Evolutionary conservation across 2,888 invertebrate species (phyloP).

Genomic region (Oligia latruncula): DNA sequence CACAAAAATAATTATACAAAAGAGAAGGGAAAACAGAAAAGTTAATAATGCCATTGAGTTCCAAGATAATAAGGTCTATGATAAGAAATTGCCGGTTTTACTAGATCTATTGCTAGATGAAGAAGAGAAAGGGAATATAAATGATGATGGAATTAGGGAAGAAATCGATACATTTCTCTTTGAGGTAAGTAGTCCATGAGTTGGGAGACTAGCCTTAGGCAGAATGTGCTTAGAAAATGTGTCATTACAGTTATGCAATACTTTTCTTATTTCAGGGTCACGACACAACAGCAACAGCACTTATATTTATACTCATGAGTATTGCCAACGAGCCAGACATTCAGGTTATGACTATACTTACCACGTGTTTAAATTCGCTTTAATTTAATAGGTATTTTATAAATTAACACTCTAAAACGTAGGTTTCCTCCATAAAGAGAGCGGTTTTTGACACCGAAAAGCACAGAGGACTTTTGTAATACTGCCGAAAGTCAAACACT

Average conservation of each 20-base stretch:
- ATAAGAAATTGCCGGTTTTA: slow-evolving; percentile 80
- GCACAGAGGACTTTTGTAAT: too few relatives aligned
- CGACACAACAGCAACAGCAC: slow-evolving; percentile 78
- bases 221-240: neutral
- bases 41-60: neutral
- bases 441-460: too few relatives aligned
- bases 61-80: slow-evolving; percentile 33
- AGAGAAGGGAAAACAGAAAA: slow-evolving; percentile 6
- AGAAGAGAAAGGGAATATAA: slow-evolving; percentile 87
- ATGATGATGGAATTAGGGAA: slow-evolving; percentile 90
- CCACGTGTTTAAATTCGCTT: neutral
- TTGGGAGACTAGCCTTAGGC: neutral
- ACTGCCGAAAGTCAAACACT: neutral
- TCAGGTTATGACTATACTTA: slow-evolving; percentile 66
- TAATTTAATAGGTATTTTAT: neutral
- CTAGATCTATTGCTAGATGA: slow-evolving; percentile 90
- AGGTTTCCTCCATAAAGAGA: neutral
- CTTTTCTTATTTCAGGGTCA: slow-evolving; percentile 75
- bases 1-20: slow-evolving; percentile 16
- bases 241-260: neutral
- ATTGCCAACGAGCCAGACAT: slow-evolving; percentile 77
- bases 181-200: slow-evolving; percentile 79
- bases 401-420: neutral
- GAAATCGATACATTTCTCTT: slow-evolving; percentile 93
- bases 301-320: slow-evolving; percentile 74